phyloP scores from a whole-genome alignment of 2,888 invertebrate species.

The Oligia fasciuncula region DNA sequence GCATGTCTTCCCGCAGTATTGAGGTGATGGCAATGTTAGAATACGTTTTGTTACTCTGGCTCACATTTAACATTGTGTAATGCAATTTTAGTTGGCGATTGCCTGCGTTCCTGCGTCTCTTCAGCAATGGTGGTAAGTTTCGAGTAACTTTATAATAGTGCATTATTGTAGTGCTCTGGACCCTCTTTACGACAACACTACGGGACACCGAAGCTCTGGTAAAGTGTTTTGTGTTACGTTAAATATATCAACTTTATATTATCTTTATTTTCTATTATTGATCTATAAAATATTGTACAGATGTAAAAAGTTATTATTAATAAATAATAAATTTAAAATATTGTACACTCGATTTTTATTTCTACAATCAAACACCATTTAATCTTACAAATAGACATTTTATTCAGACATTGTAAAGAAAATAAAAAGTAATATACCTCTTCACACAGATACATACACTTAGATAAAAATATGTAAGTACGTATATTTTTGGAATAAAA shows the following conservation, averaged over 20 bases:
- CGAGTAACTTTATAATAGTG: slow-evolving; percentile 83
- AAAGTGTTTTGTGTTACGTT: slow-evolving; percentile 71
- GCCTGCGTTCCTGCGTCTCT: slow-evolving; percentile 55
- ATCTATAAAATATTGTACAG: slow-evolving; percentile 62
- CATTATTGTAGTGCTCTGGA: slow-evolving; percentile 78
- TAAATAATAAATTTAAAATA: slow-evolving; percentile 62
- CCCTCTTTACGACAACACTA: slow-evolving; percentile 53
- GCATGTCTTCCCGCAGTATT: slow-evolving; percentile 60
- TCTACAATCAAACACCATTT: slow-evolving; percentile 69
- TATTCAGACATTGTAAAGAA: slow-evolving; percentile 89
- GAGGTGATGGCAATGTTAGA: slow-evolving; percentile 61
- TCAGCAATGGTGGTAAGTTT: slow-evolving; percentile 83
- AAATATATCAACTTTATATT: slow-evolving; percentile 60
- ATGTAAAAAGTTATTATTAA: slow-evolving; percentile 68
- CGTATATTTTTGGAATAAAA: slow-evolving; percentile 86
- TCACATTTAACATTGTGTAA: slow-evolving; percentile 59
- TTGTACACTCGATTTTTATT: slow-evolving; percentile 79
- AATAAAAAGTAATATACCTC: slow-evolving; percentile 85
- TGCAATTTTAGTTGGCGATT: slow-evolving; percentile 84
- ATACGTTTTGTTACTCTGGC: slow-evolving; percentile 43
- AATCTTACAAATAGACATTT: slow-evolving; percentile 86
- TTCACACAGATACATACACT: slow-evolving; percentile 85
- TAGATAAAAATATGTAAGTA: slow-evolving; percentile 84
- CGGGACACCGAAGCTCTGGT: slow-evolving; percentile 70
- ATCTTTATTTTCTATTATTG: slow-evolving; percentile 64